These are phyloP conservation scores for Nipponia nippon DNA, from an alignment of 2,113 vertebrate species.

Conservation along the genomic window DNA sequence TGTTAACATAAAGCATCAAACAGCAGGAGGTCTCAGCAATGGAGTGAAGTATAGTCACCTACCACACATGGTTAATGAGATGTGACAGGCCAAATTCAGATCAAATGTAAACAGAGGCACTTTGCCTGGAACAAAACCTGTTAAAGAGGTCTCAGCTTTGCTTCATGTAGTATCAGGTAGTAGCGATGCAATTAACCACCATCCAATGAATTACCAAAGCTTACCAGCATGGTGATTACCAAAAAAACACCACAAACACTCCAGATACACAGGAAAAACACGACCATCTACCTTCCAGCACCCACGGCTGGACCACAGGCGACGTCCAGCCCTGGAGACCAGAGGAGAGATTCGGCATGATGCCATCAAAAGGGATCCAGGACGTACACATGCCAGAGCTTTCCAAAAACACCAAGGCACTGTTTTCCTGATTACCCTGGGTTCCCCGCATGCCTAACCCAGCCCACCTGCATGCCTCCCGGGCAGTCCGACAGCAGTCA, in stretches of 20 bases:
- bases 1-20: background rate
- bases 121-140: constrained; percentile 5
- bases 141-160: background rate
- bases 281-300: background rate
- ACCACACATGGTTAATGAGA: background rate
- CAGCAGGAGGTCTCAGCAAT: background rate
- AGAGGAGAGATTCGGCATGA: background rate
- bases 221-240: background rate
- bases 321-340: background rate
- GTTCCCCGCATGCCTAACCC: background rate
- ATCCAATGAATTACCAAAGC: background rate
- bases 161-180: background rate
- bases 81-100: constrained; percentile 23
- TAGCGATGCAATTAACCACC: background rate
- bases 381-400: rapidly evolving
- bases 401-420: background rate
- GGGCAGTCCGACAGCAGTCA: rapidly evolving
- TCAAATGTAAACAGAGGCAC: background rate
- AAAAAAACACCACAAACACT: background rate
- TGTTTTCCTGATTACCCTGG: background rate
- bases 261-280: background rate
- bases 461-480: background rate
- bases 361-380: background rate
- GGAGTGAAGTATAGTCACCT: background rate
- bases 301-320: background rate